Base-by-base conservation (phyloP, 1,140 invertebrate species). In the Physella acuta region DNA sequence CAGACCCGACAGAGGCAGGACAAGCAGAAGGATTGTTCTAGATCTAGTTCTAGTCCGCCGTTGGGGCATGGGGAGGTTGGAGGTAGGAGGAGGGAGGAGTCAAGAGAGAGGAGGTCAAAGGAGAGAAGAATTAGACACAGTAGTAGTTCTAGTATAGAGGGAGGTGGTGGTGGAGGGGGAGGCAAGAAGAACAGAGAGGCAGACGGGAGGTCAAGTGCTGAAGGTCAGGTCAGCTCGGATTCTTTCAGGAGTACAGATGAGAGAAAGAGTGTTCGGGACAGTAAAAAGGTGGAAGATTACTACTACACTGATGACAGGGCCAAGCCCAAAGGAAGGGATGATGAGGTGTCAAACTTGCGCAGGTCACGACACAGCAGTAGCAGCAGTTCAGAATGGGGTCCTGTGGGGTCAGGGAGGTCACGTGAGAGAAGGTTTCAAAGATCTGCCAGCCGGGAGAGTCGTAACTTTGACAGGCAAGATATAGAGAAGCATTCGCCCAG, bases 91-190 rank as follows among this genome's bases (percentile, higher is more conserved):
- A 24, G 56, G 39, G 55, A 59, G 28, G 55, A 68, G 33, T 33
- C 56, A 24, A 58, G 34, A 31, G 66, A 68, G n/a, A 58, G 30
- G 8, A 26, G 39, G 39, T n/a, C 14, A 11, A 44, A 26, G n/a
- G 66, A 60, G 0, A 39, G 37, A 14, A 39, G 39, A 33, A 20
- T 59, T 24, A 58, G 66, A 24, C 66, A 68, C 26, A 68, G 66
- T n/a, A 68, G 66, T 28, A 68, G 66, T n/a, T 59, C 66, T 5
- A 60, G 66, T 37, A 68, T 28, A 37, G 66, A 68, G n/a, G 44
- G 56, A 33, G n/a, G 56, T 26, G 36, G 60, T 16, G 39, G 37
- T 14, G 37, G 52, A 49, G 34, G 8, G 20, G 34, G 61, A 24
- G 30, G 64, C 11, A 55, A n/a, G 26, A 44, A 58, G n/a, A 58